Evolutionary conservation across 2,113 vertebrate species (phyloP).

Genomic region (Rhinichthys klamathensis): DNA sequence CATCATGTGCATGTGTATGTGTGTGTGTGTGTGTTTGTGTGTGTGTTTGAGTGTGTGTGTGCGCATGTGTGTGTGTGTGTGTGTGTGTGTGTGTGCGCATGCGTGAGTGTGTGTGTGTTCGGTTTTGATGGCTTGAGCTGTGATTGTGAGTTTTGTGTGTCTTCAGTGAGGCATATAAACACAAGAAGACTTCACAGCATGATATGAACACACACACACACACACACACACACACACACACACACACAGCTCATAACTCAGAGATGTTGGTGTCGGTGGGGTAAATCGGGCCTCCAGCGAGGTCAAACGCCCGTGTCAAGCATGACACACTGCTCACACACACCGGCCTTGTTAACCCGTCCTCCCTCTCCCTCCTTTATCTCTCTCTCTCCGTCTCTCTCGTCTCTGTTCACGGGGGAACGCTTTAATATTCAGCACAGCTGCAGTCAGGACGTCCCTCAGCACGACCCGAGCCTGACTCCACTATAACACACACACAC

Average conservation of each 20-base stretch:
- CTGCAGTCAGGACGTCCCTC: conserved; percentile 9
- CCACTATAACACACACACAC: background rate
- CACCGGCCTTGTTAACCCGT: conserved; percentile 65
- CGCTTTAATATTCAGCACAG: background rate
- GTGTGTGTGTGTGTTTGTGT: background rate
- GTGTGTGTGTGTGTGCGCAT: too few relatives aligned
- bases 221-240: conserved; percentile 48
- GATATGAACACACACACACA: conserved; percentile 19
- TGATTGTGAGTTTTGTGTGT: conserved; percentile 26
- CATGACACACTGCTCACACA: conserved; percentile 75
- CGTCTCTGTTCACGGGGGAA: conserved; percentile 14
- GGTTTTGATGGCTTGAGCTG: conserved; percentile 8
- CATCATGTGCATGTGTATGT: too few relatives aligned
- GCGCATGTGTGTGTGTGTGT: background rate
- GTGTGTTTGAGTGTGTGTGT: background rate
- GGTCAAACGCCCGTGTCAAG: conserved; percentile 78
- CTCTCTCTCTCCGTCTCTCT: background rate
- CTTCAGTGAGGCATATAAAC: conserved; percentile 29
- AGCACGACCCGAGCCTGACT: background rate
- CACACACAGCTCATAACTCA: conserved; percentile 33
- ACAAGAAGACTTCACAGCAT: conserved; percentile 20
- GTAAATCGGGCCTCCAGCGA: conserved; percentile 64
- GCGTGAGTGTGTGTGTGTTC: background rate
- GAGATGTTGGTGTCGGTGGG: conserved; percentile 19
- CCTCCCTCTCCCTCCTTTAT: conserved; percentile 19